These are phyloP conservation scores for Epirrhoe alternata DNA, from an alignment of 2,888 invertebrate species.

Conservation along the genomic window DNA sequence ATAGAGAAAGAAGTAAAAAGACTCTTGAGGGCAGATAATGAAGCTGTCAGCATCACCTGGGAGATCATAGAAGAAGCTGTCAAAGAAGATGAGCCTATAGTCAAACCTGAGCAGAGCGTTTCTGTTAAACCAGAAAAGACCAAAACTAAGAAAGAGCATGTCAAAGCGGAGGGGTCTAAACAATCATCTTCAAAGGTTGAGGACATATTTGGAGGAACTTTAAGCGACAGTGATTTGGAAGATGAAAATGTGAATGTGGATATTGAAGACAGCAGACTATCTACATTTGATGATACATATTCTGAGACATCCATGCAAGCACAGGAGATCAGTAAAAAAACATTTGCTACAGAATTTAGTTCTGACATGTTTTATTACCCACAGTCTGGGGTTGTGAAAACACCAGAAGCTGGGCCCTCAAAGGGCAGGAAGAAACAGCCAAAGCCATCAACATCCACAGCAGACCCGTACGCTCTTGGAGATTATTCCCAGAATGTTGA, in stretches of 20 bases:
- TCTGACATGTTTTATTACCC: constrained; percentile 69
- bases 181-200: constrained; percentile 73
- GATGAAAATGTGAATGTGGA: constrained; percentile 93
- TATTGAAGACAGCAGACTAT: constrained; percentile 91
- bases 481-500: constrained; percentile 36
- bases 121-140: constrained; percentile 74
- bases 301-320: constrained; percentile 86
- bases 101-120: constrained; percentile 62
- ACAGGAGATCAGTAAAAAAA: constrained; percentile 55
- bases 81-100: constrained; percentile 92
- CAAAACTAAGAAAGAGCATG: constrained; percentile 63
- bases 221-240: constrained; percentile 94
- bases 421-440: constrained; percentile 49
- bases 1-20: constrained; percentile 99
- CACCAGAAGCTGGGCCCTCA: constrained; percentile 42
- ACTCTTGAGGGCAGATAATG: constrained; percentile 95
- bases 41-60: constrained; percentile 95
- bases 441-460: constrained; percentile 43
- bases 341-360: constrained; percentile 67
- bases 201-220: constrained; percentile 96
- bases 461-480: constrained; percentile 24
- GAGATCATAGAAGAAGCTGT: constrained; percentile 93
- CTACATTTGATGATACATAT: constrained; percentile 90
- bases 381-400: constrained; percentile 49
- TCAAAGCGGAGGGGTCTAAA: constrained; percentile 60